Percentiles rank a stretch among this genome's conserved stretches.
These are phyloP conservation scores for Eremophila alpestris DNA, from an alignment of 2,797 vertebrate genomes.

Conservation along the genomic window DNA sequence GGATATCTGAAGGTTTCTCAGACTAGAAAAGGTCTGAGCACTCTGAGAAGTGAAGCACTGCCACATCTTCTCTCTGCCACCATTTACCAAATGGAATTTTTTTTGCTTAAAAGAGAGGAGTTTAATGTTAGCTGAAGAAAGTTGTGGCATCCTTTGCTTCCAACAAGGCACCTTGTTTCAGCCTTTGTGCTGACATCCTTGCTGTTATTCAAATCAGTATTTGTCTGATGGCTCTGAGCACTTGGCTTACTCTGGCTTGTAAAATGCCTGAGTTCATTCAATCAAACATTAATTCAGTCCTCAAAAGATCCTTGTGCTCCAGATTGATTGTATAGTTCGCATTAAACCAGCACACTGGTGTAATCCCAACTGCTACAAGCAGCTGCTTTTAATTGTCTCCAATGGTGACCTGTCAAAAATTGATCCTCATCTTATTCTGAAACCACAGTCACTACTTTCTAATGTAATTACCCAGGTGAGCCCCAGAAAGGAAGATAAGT, in stretches of 20 bases:
- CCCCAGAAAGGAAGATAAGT: constrained; percentile 70
- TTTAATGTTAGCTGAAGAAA: neutral
- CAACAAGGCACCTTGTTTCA: neutral
- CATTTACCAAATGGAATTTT: rapidly evolving
- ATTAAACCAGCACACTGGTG: neutral
- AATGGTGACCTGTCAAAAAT: constrained; percentile 51
- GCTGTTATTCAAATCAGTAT: neutral
- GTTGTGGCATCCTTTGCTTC: rapidly evolving
- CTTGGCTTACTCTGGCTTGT: neutral
- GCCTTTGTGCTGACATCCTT: neutral
- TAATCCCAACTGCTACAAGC: neutral
- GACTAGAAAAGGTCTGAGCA: neutral
- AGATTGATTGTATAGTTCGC: constrained; percentile 6
- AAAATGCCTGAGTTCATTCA: constrained; percentile 30
- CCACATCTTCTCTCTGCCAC: neutral
- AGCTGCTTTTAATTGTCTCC: constrained; percentile 10
- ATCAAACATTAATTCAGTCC: constrained; percentile 3
- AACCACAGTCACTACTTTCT: constrained; percentile 70
- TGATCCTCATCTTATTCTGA: constrained; percentile 63
- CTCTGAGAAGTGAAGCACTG: no score
- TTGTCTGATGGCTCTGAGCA: neutral
- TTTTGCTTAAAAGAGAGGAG: neutral
- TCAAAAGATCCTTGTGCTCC: neutral
- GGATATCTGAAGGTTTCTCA: neutral
- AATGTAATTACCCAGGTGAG: constrained; percentile 79